phyloP scores from a whole-genome alignment of 1,140 invertebrate genomes.

The Cyphomyrmex costatus region DNA sequence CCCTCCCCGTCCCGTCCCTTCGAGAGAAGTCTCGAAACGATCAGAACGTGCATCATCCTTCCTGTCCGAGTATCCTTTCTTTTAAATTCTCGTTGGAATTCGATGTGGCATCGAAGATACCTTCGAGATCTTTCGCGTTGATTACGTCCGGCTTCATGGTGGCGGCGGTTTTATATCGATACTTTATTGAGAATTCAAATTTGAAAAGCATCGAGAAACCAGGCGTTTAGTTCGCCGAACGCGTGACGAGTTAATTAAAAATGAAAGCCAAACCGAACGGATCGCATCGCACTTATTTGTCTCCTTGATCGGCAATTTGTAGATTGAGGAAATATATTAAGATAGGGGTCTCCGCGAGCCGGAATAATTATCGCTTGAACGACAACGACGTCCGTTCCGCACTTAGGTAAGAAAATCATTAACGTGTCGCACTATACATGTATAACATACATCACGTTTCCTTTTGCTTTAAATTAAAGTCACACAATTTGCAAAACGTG shows the following conservation, averaged over 20 bases:
- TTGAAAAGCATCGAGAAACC: slow-evolving; percentile 20
- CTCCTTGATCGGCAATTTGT: slow-evolving; percentile 45
- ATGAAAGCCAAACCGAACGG: slow-evolving; percentile 3
- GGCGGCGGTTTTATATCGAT: slow-evolving; percentile 1
- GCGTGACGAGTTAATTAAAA: slow-evolving; percentile 74
- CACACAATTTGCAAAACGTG: too few species aligned
- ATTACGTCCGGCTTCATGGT: slow-evolving; percentile 25
- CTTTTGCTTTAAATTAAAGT: too few species aligned
- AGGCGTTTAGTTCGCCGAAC: slow-evolving; percentile 10
- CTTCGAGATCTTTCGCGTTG: slow-evolving; percentile 58
- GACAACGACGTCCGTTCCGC: background rate
- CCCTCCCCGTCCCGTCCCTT: background rate
- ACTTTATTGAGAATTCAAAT: slow-evolving; percentile 70
- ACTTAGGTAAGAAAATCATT: background rate
- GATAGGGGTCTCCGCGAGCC: background rate
- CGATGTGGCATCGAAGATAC: slow-evolving; percentile 48
- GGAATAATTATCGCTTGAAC: slow-evolving; percentile 17
- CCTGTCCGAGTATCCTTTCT: slow-evolving; percentile 39
- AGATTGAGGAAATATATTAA: slow-evolving; percentile 34
- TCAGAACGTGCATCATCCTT: slow-evolving; percentile 54
- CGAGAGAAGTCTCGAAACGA: slow-evolving; percentile 27
- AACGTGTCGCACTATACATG: too few species aligned
- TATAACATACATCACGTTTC: too few species aligned
- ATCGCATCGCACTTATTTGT: slow-evolving; percentile 36
- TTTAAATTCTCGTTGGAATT: slow-evolving; percentile 68